Conservation (phyloP, 23 tunicate species). For the Styela plicata region DNA sequence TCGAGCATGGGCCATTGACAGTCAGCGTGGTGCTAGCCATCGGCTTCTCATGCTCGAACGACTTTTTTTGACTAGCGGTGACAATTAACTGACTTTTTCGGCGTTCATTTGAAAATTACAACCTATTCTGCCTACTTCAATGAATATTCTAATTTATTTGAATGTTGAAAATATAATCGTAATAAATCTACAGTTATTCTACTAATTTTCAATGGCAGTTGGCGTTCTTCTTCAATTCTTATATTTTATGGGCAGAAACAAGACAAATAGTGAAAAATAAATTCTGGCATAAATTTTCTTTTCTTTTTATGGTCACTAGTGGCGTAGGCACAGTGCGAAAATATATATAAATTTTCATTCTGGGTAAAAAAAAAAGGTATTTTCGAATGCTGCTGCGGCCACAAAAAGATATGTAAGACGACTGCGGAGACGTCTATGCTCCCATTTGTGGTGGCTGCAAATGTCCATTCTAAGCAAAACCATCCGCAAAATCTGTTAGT, state of each 20-base stretch:
- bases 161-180: too few species aligned
- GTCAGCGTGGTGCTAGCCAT: too few species aligned
- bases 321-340: slow-evolving; percentile 37
- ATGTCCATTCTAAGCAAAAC: neutral
- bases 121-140: too few species aligned
- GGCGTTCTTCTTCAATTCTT: neutral
- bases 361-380: slow-evolving; percentile 21
- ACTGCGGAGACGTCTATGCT: neutral
- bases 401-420: neutral
- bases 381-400: slow-evolving; percentile 1
- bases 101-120: too few species aligned
- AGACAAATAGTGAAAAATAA: slow-evolving; percentile 10
- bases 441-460: neutral
- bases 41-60: too few species aligned
- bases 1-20: too few species aligned
- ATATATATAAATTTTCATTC: slow-evolving; percentile 18
- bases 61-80: too few species aligned
- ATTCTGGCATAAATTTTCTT: slow-evolving; percentile 26
- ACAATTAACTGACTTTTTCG: too few species aligned
- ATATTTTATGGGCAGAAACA: slow-evolving; percentile 10
- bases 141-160: too few species aligned
- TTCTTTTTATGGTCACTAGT: slow-evolving; percentile 27
- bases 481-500: slow-evolving; percentile 20
- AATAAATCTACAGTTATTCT: too few species aligned
- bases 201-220: neutral